Base-by-base conservation (phyloP, 1,140 invertebrate genomes). In the Tetramorium simillimum region DNA sequence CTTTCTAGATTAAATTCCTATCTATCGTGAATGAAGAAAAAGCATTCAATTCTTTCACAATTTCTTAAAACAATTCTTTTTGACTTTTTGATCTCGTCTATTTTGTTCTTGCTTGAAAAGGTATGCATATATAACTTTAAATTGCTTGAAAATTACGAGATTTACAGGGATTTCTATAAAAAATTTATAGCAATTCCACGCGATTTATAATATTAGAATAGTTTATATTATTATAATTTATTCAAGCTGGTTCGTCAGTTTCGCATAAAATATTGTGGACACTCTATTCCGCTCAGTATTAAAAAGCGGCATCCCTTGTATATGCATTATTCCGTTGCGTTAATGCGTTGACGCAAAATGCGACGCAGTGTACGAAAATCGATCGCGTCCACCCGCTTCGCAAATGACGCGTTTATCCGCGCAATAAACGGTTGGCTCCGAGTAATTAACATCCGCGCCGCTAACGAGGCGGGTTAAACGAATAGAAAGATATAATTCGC, bases 331-430 rank as follows among this genome's bases (percentile, higher is more conserved):
- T 60, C 70, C n/a, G 53, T 12, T 49, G 53, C 28, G 53, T 18
- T 33, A 43, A 49, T 40, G n/a, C 14, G 43, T 69, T 69, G 63
- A 56, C 49, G 33, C n/a, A 56, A 81, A 81, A 81, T 56, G 65
- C 63, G 51, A 60, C 37, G 63, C 18, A 16, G 18, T 14, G 46
- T 37, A 53, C 24, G 40, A 67, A 43, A 37, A 84, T 84, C 80
- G 69, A 75, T 84, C 69, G 69, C 7, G 67, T 49, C 67, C 78
- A 24, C 24, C 9, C 69, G 40, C 16, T 60, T 40, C 53, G 69
- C n/a, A 75, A 84, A 73, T 84, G 69, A 84, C 69, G 16, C 28
- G 53, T 84, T 84, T 75, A 84, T 60, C 40, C 53, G 53, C 28
- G 53, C 40, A 60, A 73, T 75, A 37, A 84, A 40, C 80, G 53